Evolutionary conservation across 2,113 vertebrate species (phyloP), one percentile per base, ranked within the genome.

Genomic region (Epinephelus moara): DNA sequence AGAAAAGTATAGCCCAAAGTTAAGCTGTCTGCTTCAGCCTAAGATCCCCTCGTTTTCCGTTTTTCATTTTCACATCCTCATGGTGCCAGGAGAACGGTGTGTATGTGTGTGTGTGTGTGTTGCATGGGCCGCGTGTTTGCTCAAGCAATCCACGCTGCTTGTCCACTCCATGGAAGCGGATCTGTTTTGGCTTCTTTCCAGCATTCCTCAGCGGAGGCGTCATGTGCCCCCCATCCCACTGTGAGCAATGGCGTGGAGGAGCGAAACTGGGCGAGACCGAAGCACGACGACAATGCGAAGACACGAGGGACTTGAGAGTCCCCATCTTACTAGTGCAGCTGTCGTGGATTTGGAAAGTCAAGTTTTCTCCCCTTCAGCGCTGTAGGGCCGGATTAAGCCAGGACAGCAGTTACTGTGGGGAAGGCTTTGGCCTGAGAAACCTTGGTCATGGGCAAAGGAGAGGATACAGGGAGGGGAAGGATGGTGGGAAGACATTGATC

Each of bases 301-400:
- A 75, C 73, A 63, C 15, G 47, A 55, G 70, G 63, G 50, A 21
- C 45, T 7, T 45, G 52, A 1, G 72, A 49, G 12, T 72, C 56
- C 21, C 13, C 21, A 84, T 69, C 63, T 80, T 49, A 60, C 63
- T 3, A 17, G 50, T 53, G 81, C 87, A 92, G 90, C 92, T 94
- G 92, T 91, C 50, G 33, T 62, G 83, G 80, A 75, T 92, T 90
- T 87, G 59, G 40, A 84, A 82, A 71, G 68, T 76, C 6, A 60
- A 62, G 78, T 85, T 80, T 75, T 81, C 63, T 81, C 47, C 75
- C 70, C 62, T 77, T 56, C 19, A 61, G 23, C 37, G 9, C 62
- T 76, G 55, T 33, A 68, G 42, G 76, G 67, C 47, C 8, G 85
- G 70, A 84, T 90, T 83, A 85, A 82, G 64, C 9, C 47, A 10